Evolutionary conservation across 2,888 invertebrate genomes (phyloP), one percentile per base, ranked within the genome.

Genomic region (Acanthococcus lagerstroemiae): DNA sequence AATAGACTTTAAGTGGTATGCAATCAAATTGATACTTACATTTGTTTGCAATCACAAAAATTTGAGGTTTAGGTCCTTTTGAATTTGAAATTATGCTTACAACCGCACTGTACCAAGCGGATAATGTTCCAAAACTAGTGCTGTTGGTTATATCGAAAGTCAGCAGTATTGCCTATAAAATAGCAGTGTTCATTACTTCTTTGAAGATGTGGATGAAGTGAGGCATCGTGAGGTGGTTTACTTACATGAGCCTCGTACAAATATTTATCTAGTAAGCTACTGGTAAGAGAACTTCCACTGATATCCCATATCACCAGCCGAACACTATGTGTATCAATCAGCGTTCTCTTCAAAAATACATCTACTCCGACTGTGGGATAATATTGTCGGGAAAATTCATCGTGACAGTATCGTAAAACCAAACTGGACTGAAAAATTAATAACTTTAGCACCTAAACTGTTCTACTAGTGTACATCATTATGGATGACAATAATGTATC

Each of bases 141-240:
- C 82, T 79, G 74, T 87, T 89, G 27, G 90, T 90, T 63, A 93
- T 83, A 74, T 93, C 92, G 74, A 90, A 92, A 0, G 90, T 87
- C 69, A 92, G 78, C 61, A 92, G 75, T 61, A 90, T 81, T 60
- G 88, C 83, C 90, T 87, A 75, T 71, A 24, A 25, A 22, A 9
- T 54, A 21, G 6, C 6, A 48, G 9, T 48, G 19, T 48, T 48
- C 48, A 48, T 48, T 19, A 21, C 12, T 19, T 21, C n/a, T n/a
- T n/a, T 48, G 1, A 48, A 48, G 48, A 9, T 48, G 24, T 24
- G 9, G 3, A n/a, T n/a, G n/a, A n/a, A n/a, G n/a, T n/a, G n/a
- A n/a, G n/a, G n/a, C n/a, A n/a, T 37, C 7, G 37, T 37, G 37
- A 37, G 37, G 7, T 7, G 12, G 12, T 9, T 7, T 58, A 75